Conservation (phyloP, 2,888 invertebrate species). For the Agapostemon virescens region DNA sequence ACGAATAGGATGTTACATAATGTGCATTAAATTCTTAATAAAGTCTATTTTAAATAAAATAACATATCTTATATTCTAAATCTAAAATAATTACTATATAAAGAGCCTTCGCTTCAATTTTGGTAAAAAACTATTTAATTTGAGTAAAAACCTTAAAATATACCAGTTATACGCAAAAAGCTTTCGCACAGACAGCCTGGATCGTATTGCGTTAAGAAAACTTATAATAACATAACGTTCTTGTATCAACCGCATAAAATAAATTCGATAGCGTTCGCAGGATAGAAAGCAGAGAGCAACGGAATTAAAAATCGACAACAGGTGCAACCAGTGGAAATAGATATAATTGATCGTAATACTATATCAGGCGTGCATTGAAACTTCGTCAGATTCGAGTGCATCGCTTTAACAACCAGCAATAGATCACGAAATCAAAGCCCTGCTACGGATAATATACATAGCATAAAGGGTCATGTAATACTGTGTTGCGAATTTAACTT, state of each 20-base stretch:
- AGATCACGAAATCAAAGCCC: not conserved
- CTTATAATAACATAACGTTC: not conserved
- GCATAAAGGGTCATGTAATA: not conserved
- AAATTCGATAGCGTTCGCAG: not conserved
- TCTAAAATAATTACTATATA: too few species aligned
- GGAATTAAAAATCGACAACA: not conserved
- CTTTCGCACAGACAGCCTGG: too few species aligned
- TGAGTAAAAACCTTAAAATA: too few species aligned
- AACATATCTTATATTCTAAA: too few species aligned
- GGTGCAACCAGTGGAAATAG: too few species aligned
- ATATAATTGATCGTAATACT: not conserved
- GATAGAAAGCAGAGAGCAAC: not conserved
- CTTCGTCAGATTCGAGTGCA: not conserved
- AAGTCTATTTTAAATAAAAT: too few species aligned
- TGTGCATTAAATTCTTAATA: too few species aligned
- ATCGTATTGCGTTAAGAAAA: too few species aligned
- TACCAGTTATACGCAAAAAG: too few species aligned
- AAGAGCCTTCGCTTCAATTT: too few species aligned
- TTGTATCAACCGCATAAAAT: not conserved
- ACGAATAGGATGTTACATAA: too few species aligned
- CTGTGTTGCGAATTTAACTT: conserved; percentile 16
- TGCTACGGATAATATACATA: not conserved
- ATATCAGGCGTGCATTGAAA: not conserved
- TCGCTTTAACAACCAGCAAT: not conserved
- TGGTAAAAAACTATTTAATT: too few species aligned